Conservation (phyloP, 2,888 invertebrate species). For the Diaphora mendica region DNA sequence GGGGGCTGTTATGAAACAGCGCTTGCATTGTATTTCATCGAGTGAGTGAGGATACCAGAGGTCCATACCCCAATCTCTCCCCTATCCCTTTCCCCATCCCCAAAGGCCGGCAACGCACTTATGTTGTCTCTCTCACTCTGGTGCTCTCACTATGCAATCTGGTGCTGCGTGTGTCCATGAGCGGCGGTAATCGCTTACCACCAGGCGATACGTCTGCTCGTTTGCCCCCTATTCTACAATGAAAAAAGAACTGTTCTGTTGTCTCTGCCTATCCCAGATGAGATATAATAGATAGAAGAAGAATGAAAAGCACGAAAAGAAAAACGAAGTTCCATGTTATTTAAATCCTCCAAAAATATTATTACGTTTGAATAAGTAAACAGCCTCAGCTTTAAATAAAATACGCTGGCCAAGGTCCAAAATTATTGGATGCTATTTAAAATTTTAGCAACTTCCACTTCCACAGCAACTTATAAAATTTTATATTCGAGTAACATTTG, state of each 20-base stretch:
- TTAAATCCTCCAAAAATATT: slow-evolving; percentile 5
- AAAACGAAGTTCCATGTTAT: not conserved
- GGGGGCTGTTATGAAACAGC: too few relatives aligned
- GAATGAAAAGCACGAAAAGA: not conserved
- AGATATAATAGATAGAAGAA: not conserved
- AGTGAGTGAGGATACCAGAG: too few relatives aligned
- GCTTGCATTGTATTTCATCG: too few relatives aligned
- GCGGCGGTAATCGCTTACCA: too few relatives aligned
- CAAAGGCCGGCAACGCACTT: too few relatives aligned
- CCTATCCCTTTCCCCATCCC: too few relatives aligned
- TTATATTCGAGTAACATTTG: not conserved
- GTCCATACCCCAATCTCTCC: too few relatives aligned
- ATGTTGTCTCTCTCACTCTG: too few relatives aligned
- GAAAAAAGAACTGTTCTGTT: not conserved
- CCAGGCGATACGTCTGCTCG: too few relatives aligned
- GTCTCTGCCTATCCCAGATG: not conserved
- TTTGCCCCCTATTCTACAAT: too few relatives aligned
- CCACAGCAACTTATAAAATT: not conserved
- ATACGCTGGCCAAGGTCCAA: slow-evolving; percentile 16
- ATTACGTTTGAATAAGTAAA: slow-evolving; percentile 25
- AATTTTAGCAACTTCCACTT: slow-evolving; percentile 11
- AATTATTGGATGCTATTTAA: slow-evolving; percentile 23
- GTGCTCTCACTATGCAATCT: too few relatives aligned
- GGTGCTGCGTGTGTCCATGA: too few relatives aligned
- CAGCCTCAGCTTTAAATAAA: slow-evolving; percentile 19